Conservation (phyloP, 2,888 invertebrate species). For the Sialis lutaria region DNA sequence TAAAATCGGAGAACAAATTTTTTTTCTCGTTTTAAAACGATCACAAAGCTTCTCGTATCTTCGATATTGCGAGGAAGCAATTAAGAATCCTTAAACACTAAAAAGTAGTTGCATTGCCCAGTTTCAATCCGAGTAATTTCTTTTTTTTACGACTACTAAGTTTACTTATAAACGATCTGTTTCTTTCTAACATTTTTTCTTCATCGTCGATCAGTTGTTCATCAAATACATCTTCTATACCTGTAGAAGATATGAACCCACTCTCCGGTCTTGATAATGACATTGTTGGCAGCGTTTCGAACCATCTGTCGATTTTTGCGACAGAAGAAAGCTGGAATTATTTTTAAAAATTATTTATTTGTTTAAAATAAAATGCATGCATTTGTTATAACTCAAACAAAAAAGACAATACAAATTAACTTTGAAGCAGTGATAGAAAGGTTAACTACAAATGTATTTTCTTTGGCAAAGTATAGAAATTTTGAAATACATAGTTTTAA, state of each 20-base stretch:
- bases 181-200: constrained; percentile 44
- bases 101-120: constrained; percentile 57
- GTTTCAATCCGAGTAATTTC: constrained; percentile 46
- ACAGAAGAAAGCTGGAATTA: constrained; percentile 47
- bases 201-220: constrained; percentile 25
- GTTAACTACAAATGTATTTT: too few species aligned
- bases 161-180: constrained; percentile 47
- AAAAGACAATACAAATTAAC: background rate
- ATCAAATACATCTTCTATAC: constrained; percentile 18
- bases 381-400: constrained; percentile 6
- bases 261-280: constrained; percentile 59
- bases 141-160: constrained; percentile 52
- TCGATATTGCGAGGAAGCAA: too few species aligned
- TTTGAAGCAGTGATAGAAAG: too few species aligned
- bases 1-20: too few species aligned
- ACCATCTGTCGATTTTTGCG: constrained; percentile 69
- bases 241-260: constrained; percentile 49
- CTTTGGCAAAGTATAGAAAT: too few species aligned
- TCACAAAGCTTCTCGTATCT: too few species aligned
- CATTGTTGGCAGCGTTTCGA: constrained; percentile 46
- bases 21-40: too few species aligned
- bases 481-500: too few species aligned
- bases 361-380: too few species aligned
- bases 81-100: constrained; percentile 22
- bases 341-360: background rate